Evolutionary conservation across 2,113 vertebrate genomes (phyloP).

Genomic region (Emberiza fucata): DNA sequence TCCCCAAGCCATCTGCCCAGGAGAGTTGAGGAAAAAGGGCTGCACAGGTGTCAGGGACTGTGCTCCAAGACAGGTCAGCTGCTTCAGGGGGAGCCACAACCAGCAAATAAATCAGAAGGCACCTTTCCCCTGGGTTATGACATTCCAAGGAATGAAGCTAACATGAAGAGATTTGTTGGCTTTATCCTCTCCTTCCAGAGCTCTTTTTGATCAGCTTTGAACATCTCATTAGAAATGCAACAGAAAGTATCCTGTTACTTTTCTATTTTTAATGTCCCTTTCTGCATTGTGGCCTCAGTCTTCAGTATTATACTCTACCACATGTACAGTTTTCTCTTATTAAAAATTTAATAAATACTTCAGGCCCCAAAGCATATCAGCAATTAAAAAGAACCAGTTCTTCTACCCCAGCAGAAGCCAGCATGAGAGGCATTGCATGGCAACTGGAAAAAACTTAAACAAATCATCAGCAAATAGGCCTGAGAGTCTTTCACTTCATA

Average conservation of each 20-base stretch:
- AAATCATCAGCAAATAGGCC: neutral
- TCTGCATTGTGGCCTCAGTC: neutral
- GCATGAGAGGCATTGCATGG: neutral
- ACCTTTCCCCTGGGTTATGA: neutral
- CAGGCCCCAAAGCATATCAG: neutral
- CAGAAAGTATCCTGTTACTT: neutral
- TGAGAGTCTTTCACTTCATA: neutral
- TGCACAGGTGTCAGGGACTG: neutral
- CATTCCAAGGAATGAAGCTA: constrained; percentile 5
- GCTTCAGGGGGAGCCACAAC: neutral
- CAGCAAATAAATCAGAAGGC: constrained; percentile 10
- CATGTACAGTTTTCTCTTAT: neutral
- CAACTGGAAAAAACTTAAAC: neutral
- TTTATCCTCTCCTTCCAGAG: neutral
- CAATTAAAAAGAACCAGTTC: neutral
- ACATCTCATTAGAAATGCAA: neutral
- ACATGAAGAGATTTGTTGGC: neutral
- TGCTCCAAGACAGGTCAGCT: neutral
- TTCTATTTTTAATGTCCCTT: neutral
- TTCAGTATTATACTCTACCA: neutral
- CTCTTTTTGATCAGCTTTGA: neutral
- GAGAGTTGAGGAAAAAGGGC: neutral
- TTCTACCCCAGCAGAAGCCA: neutral
- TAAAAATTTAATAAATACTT: neutral
- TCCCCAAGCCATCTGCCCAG: neutral